Evolutionary conservation across 2,797 vertebrate genomes (phyloP).

Genomic region (Carduelis carduelis): DNA sequence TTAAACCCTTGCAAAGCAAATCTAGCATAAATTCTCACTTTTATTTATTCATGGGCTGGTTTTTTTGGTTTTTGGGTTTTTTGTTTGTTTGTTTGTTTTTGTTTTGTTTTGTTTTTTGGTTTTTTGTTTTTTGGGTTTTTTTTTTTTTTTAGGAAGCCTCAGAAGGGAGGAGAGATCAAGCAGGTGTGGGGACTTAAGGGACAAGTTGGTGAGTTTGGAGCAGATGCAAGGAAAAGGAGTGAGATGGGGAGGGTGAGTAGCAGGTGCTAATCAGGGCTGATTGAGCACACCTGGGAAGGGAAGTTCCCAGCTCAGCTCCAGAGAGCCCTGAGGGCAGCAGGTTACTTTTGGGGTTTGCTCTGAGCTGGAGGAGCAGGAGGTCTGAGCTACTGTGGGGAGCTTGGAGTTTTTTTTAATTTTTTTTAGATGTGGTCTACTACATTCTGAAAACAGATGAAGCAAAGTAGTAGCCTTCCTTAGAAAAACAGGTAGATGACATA

Average conservation of each 20-base stretch:
- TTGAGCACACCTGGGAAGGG: neutral
- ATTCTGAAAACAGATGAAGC: neutral
- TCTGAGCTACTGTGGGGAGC: rapidly evolving
- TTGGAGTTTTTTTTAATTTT: too few species aligned
- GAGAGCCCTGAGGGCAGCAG: rapidly evolving
- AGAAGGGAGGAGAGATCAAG: rapidly evolving
- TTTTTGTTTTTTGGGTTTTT: neutral
- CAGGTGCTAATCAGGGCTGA: rapidly evolving
- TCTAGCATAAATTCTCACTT: neutral
- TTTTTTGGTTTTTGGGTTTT: neutral
- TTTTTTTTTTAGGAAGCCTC: neutral
- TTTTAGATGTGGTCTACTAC: rapidly evolving
- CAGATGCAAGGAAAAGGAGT: neutral
- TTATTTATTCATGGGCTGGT: neutral
- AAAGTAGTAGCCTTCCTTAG: neutral
- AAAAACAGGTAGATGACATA: neutral
- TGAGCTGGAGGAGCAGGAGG: neutral
- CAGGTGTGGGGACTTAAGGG: neutral
- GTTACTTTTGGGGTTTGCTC: rapidly evolving
- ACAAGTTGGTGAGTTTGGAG: neutral
- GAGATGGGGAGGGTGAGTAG: neutral
- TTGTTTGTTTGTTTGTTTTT: neutral
- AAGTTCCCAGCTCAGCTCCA: rapidly evolving
- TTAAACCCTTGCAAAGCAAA: neutral
- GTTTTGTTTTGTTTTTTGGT: rapidly evolving